Conservation (phyloP, 2,888 invertebrate species). For the Atherix ibis region DNA sequence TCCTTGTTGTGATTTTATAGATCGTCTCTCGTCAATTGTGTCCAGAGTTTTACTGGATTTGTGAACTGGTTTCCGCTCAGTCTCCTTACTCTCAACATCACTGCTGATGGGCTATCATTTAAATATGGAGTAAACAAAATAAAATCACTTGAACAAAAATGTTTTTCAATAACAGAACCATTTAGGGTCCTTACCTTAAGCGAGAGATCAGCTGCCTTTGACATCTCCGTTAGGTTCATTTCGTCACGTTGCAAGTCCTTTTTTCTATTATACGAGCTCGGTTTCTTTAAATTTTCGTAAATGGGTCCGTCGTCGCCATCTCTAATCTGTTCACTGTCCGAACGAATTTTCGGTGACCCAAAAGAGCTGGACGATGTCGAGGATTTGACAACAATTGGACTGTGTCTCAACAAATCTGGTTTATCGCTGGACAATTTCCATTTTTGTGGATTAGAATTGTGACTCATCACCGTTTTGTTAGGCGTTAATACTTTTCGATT, state of each 20-base stretch:
- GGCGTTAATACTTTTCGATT: slow-evolving; percentile 8
- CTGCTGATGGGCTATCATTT: slow-evolving; percentile 35
- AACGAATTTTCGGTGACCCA: too few relatives aligned
- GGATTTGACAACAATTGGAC: slow-evolving; percentile 16
- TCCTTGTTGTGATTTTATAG: slow-evolving; percentile 3
- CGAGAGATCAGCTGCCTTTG: slow-evolving; percentile 42
- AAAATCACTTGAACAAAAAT: background rate
- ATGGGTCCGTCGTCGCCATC: slow-evolving; percentile 17
- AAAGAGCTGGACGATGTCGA: background rate
- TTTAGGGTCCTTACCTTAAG: slow-evolving; percentile 23
- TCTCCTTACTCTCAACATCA: slow-evolving; percentile 31
- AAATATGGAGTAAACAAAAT: background rate
- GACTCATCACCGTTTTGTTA: slow-evolving; percentile 2
- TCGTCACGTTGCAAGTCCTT: slow-evolving; percentile 28
- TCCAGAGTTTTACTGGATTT: slow-evolving; percentile 26
- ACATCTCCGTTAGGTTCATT: slow-evolving; percentile 39
- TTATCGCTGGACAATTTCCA: slow-evolving; percentile 27
- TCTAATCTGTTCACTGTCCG: too few relatives aligned
- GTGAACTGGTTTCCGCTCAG: slow-evolving; percentile 23
- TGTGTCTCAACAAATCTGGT: slow-evolving; percentile 28
- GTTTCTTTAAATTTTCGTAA: slow-evolving; percentile 24
- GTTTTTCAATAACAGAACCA: background rate
- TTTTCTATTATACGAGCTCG: slow-evolving; percentile 22
- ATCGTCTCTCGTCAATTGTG: slow-evolving; percentile 28
- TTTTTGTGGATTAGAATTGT: slow-evolving; percentile 15